A percentile compares a stretch with the other conserved stretches of the same genome.
Conservation (phyloP, 1,140 invertebrate genomes). For the Ips typographus region DNA sequence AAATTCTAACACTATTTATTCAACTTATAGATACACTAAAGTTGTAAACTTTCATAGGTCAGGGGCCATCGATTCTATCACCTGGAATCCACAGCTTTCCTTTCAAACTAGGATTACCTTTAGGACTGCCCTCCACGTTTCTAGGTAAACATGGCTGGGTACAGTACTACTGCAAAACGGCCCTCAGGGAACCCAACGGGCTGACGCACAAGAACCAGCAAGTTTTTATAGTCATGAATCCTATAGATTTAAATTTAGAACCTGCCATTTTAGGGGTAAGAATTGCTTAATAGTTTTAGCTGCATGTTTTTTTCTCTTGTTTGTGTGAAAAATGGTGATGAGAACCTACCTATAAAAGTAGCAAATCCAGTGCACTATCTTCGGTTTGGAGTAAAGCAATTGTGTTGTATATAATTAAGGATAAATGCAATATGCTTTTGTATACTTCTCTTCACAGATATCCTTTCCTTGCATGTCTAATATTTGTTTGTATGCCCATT, state of each 20-base stretch:
- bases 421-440: constrained; percentile 3
- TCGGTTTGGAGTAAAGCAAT: too few relatives aligned
- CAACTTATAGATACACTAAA: neutral
- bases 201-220: constrained; percentile 94
- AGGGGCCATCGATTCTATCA: constrained; percentile 80
- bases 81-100: constrained; percentile 95
- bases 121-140: constrained; percentile 90
- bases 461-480: constrained; percentile 33
- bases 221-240: constrained; percentile 96
- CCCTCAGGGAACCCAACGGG: constrained; percentile 84
- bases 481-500: constrained; percentile 33
- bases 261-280: constrained; percentile 84
- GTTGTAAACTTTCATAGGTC: constrained; percentile 56
- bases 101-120: constrained; percentile 87
- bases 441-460: constrained; percentile 26
- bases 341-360: neutral
- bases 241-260: constrained; percentile 90
- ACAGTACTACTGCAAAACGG: constrained; percentile 92
- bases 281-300: constrained; percentile 28
- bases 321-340: neutral
- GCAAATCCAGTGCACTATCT: too few relatives aligned
- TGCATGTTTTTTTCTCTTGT: neutral
- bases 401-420: neutral
- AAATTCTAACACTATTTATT: too few relatives aligned
- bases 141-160: constrained; percentile 94